These are phyloP conservation scores for Microchrysa polita DNA, from an alignment of 2,888 invertebrate species.

Conservation along the genomic window DNA sequence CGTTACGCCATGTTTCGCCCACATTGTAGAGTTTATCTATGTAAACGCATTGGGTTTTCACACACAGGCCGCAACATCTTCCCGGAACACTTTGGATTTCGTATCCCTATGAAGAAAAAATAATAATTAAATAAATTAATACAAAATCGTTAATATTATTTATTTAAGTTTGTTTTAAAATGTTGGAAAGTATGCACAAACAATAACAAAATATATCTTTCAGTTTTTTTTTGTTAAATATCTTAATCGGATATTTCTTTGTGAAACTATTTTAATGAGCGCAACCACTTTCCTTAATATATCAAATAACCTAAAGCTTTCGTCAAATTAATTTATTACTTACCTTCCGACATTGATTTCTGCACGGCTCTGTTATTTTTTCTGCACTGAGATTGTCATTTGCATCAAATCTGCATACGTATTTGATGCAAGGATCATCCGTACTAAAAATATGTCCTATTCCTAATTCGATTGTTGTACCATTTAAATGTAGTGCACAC, in stretches of 20 bases:
- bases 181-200: too few relatives aligned
- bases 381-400: slow-evolving; percentile 52
- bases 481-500: slow-evolving; percentile 58
- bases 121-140: too few relatives aligned
- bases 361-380: slow-evolving; percentile 57
- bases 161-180: too few relatives aligned
- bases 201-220: too few relatives aligned
- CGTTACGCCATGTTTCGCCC: slow-evolving; percentile 62
- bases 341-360: slow-evolving; percentile 59
- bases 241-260: too few relatives aligned
- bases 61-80: slow-evolving; percentile 62
- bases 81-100: slow-evolving; percentile 55
- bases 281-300: too few relatives aligned
- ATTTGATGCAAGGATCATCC: slow-evolving; percentile 57
- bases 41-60: slow-evolving; percentile 60
- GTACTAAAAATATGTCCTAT: slow-evolving; percentile 60
- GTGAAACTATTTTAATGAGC: too few relatives aligned
- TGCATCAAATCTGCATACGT: slow-evolving; percentile 57
- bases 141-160: too few relatives aligned
- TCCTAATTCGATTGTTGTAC: slow-evolving; percentile 47
- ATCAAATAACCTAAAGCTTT: too few relatives aligned
- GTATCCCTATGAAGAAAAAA: slow-evolving; percentile 57
- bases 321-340: too few relatives aligned
- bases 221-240: slow-evolving; percentile 48
- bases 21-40: slow-evolving; percentile 57